A percentile compares a stretch with the other conserved stretches of the same genome.
These are phyloP conservation scores for Coremacera marginata DNA, from an alignment of 2,888 invertebrate genomes.

Conservation along the genomic window DNA sequence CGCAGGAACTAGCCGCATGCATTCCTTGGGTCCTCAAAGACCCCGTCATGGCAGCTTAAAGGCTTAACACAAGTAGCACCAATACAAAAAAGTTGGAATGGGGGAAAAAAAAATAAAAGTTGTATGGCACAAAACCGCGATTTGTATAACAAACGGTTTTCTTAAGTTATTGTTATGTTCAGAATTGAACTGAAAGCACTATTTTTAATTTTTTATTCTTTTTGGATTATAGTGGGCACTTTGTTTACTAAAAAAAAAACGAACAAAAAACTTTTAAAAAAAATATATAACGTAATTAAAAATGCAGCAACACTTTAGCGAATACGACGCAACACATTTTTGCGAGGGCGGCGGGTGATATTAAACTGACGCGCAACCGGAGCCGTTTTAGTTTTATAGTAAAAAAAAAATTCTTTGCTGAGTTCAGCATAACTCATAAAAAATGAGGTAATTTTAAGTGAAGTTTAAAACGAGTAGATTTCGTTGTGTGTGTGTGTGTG, in stretches of 20 bases:
- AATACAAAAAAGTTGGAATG: neutral
- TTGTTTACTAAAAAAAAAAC: conserved; percentile 1
- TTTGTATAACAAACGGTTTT: neutral
- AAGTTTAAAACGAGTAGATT: no score
- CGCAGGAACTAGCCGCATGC: conserved; percentile 28
- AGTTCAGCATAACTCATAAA: neutral
- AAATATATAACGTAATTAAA: neutral
- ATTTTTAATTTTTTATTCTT: neutral
- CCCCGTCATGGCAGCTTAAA: conserved; percentile 11
- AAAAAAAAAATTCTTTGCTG: neutral
- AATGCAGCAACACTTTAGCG: neutral
- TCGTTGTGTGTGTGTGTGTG: no score
- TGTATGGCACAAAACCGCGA: neutral
- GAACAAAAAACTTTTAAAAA: neutral
- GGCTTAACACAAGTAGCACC: neutral
- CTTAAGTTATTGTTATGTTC: neutral
- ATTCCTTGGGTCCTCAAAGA: conserved; percentile 10
- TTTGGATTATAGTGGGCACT: neutral
- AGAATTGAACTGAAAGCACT: neutral
- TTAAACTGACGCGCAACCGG: neutral
- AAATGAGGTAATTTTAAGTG: no score
- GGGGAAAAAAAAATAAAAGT: neutral
- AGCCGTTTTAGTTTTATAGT: neutral
- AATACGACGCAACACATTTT: neutral
- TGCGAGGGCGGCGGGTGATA: neutral